Percentiles rank a stretch among this genome's conserved stretches.
Conservation (phyloP, 2,797 vertebrate species). For the Chelon labrosus region DNA sequence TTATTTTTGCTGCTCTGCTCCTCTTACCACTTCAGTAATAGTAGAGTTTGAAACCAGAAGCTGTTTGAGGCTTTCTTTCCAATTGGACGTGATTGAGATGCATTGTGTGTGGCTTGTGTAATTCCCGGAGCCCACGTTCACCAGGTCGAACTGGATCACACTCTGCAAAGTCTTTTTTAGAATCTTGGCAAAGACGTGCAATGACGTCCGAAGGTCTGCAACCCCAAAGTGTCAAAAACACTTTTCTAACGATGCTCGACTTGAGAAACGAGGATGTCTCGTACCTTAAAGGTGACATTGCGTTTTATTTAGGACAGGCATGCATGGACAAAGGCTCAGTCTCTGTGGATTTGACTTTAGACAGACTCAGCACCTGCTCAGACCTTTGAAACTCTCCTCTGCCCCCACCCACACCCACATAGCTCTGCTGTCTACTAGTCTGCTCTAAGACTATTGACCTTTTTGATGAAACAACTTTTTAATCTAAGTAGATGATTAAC, state of each 20-base stretch:
- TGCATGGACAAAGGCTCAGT: not conserved
- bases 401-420: not conserved
- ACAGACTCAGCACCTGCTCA: not conserved
- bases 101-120: not conserved
- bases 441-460: too few species aligned
- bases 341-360: slow-evolving; percentile 14
- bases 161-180: slow-evolving; percentile 28
- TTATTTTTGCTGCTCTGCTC: slow-evolving; percentile 48
- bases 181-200: not conserved
- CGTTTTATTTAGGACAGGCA: slow-evolving; percentile 37
- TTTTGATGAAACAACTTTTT: too few species aligned
- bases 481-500: too few species aligned
- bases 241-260: not conserved
- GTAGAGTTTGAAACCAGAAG: slow-evolving; percentile 8
- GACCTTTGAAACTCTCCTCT: not conserved
- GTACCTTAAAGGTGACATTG: slow-evolving; percentile 22
- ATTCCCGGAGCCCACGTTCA: not conserved
- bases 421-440: not conserved
- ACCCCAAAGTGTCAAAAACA: slow-evolving; percentile 40
- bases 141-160: not conserved
- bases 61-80: not conserved
- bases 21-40: slow-evolving; percentile 28
- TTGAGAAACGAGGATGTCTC: slow-evolving; percentile 6
- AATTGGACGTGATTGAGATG: not conserved
- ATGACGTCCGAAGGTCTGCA: slow-evolving; percentile 31